Conservation (phyloP, 2,888 invertebrate species). For the Listrodromus nycthemerus region DNA sequence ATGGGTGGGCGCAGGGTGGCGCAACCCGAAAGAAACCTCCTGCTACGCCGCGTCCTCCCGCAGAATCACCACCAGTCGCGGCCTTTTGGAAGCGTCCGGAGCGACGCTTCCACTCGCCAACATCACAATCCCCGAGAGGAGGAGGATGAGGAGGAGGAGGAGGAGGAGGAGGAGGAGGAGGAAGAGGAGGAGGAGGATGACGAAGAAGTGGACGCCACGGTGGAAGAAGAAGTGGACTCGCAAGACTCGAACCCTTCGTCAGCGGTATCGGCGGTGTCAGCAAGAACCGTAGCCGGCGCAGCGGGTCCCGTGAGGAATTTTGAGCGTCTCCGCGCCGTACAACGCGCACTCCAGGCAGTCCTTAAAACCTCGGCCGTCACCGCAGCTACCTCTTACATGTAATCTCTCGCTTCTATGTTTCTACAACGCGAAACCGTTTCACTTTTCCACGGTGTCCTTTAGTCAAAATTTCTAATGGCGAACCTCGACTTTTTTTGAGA, state of each 20-base stretch:
- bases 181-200: slow-evolving; percentile 57
- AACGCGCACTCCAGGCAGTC: slow-evolving; percentile 74
- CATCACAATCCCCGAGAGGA: slow-evolving; percentile 26
- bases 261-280: slow-evolving; percentile 61
- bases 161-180: slow-evolving; percentile 49
- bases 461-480: not conserved
- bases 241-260: slow-evolving; percentile 61
- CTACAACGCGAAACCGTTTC: slow-evolving; percentile 17
- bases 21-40: slow-evolving; percentile 74
- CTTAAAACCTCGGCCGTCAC: slow-evolving; percentile 68
- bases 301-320: slow-evolving; percentile 71
- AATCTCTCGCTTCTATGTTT: slow-evolving; percentile 57
- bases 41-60: slow-evolving; percentile 79
- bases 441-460: not conserved
- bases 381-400: slow-evolving; percentile 76
- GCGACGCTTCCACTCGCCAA: slow-evolving; percentile 36
- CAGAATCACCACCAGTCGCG: slow-evolving; percentile 64
- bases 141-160: slow-evolving; percentile 38
- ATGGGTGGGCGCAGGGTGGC: slow-evolving; percentile 81
- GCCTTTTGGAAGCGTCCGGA: slow-evolving; percentile 59
- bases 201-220: slow-evolving; percentile 45
- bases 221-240: slow-evolving; percentile 47
- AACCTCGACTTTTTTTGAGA: not conserved
- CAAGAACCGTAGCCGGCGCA: slow-evolving; percentile 58
- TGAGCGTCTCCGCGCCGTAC: slow-evolving; percentile 75